Conservation (phyloP, 2,113 vertebrate genomes). For the Oriolus oriolus region DNA sequence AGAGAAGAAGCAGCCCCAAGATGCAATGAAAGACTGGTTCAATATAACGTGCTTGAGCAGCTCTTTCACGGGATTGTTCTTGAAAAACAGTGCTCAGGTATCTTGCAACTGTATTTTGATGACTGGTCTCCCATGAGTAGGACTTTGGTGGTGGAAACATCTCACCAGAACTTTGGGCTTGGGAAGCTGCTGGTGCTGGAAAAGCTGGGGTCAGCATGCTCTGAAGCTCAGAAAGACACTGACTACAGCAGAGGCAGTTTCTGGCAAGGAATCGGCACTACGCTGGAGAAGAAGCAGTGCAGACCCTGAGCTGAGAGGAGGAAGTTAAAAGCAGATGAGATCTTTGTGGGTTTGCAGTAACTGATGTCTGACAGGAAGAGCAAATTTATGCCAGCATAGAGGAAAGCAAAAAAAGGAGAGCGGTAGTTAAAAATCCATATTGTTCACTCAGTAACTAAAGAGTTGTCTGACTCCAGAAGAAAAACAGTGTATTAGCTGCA, state of each 20-base stretch:
- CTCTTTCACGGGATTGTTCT: neutral
- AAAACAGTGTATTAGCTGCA: neutral
- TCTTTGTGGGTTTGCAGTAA: conserved; percentile 57
- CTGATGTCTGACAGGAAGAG: conserved; percentile 44
- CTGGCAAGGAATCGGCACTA: neutral
- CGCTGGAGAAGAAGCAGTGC: neutral
- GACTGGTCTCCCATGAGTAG: neutral
- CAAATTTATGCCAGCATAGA: neutral
- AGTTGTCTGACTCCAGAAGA: neutral
- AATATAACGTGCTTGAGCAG: neutral
- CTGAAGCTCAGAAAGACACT: neutral
- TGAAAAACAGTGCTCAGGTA: neutral
- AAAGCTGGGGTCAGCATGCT: neutral
- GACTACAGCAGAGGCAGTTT: neutral
- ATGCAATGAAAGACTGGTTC: neutral
- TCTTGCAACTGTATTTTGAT: neutral
- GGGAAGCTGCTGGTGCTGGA: fast-evolving
- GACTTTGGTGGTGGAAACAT: neutral
- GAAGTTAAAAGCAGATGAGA: conserved; percentile 60
- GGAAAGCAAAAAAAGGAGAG: neutral
- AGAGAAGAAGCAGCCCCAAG: neutral
- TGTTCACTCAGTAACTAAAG: neutral
- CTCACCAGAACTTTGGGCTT: neutral
- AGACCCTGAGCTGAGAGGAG: neutral
- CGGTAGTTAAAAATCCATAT: conserved; percentile 27